phyloP scores from a whole-genome alignment of 2,888 invertebrate species.

The Helleia helle region DNA sequence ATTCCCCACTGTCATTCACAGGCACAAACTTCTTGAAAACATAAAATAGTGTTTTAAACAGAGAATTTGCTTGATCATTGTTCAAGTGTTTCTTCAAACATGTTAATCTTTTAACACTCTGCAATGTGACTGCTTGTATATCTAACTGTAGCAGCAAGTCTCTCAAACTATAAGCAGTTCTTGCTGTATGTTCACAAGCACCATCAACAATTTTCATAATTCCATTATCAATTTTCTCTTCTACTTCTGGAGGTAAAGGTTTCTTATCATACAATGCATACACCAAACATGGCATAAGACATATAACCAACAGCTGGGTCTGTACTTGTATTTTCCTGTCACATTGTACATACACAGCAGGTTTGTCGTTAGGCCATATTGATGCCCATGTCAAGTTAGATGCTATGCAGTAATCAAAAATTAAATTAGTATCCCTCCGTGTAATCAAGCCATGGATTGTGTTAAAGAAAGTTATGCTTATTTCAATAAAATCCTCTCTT shows the following conservation, averaged over 20 bases:
- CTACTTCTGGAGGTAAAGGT: constrained; percentile 30
- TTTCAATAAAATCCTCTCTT: constrained; percentile 45
- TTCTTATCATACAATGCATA: constrained; percentile 36
- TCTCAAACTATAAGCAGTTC: constrained; percentile 74
- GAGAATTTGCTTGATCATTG: constrained; percentile 75
- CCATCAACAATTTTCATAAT: constrained; percentile 74
- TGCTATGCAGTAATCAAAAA: constrained; percentile 47
- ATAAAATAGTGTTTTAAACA: constrained; percentile 77
- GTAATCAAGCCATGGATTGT: constrained; percentile 36
- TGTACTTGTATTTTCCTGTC: constrained; percentile 54
- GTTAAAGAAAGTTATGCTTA: constrained; percentile 45
- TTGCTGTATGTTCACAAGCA: constrained; percentile 76
- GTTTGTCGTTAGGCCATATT: constrained; percentile 35
- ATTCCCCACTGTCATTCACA: constrained; percentile 29
- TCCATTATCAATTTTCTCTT: constrained; percentile 74
- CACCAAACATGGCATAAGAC: constrained; percentile 76
- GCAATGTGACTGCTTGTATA: constrained; percentile 52
- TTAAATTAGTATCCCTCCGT: constrained; percentile 35
- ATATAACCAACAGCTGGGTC: constrained; percentile 75
- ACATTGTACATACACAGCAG: constrained; percentile 25
- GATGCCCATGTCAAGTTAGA: constrained; percentile 43
- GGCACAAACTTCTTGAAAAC: constrained; percentile 71
- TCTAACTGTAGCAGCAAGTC: constrained; percentile 64
- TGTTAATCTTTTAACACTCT: constrained; percentile 73
- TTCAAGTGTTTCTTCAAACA: constrained; percentile 72